These are phyloP conservation scores for Lagorchestes hirsutus DNA, from an alignment of 2,797 vertebrate genomes.

Conservation along the genomic window DNA sequence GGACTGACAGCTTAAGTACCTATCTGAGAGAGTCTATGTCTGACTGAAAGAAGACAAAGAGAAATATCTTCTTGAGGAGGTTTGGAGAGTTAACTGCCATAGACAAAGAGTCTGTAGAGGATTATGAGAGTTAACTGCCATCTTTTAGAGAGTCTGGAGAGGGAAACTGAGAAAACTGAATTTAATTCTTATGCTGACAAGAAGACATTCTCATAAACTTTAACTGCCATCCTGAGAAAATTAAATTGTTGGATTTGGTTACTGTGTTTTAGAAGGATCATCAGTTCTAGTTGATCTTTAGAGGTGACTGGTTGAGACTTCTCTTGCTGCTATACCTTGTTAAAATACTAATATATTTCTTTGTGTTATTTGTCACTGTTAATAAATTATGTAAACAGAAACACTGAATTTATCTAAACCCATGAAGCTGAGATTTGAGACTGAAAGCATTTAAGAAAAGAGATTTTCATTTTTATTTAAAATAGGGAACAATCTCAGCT, in stretches of 20 bases:
- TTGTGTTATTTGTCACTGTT: background rate
- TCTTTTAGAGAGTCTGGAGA: background rate
- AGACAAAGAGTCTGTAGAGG: background rate
- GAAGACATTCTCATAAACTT: background rate
- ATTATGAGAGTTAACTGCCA: background rate
- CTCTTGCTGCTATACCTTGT: background rate
- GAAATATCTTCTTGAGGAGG: background rate
- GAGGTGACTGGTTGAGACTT: background rate
- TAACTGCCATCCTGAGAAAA: background rate
- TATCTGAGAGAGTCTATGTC: background rate
- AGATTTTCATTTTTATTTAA: background rate
- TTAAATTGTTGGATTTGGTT: background rate
- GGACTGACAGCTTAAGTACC: background rate
- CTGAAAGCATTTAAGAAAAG: background rate
- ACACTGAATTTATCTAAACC: background rate
- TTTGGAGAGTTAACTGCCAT: background rate
- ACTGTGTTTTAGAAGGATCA: background rate
- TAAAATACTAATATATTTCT: background rate
- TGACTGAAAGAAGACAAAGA: background rate
- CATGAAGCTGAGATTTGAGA: background rate
- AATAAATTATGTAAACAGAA: background rate
- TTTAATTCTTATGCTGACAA: background rate
- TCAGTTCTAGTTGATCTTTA: background rate
- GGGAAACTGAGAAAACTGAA: background rate
- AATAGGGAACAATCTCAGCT: background rate